A percentile compares a stretch with the other conserved stretches of the same genome.
These are phyloP conservation scores for Aphelocoma californica DNA, from an alignment of 2,797 vertebrate species.

Conservation along the genomic window DNA sequence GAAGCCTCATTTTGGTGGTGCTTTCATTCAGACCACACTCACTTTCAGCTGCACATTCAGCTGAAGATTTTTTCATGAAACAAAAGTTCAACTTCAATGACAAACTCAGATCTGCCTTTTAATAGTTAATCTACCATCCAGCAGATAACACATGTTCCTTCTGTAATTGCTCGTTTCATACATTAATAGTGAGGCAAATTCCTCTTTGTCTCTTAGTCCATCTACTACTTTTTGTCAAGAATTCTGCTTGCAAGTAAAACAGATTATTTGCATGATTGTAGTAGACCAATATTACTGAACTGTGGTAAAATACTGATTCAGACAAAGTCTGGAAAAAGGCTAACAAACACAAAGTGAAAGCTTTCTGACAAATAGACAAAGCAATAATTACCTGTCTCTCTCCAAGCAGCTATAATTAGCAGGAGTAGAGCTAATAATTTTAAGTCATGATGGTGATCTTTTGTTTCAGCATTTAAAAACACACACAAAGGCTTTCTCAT, in stretches of 20 bases:
- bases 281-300: not conserved
- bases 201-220: not conserved
- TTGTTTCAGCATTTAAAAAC: not conserved
- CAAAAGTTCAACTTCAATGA: not conserved
- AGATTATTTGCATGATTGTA: not conserved
- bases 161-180: not conserved
- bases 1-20: not conserved
- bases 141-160: not conserved
- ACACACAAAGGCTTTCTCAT: not conserved
- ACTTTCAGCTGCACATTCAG: not conserved
- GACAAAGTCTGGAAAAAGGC: not conserved
- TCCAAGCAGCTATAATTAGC: slow-evolving; percentile 18
- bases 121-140: not conserved
- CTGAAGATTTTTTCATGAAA: not conserved
- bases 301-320: not conserved
- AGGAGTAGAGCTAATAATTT: slow-evolving; percentile 2
- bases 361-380: slow-evolving; percentile 39
- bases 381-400: slow-evolving; percentile 25
- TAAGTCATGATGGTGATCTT: not conserved
- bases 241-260: not conserved
- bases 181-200: not conserved
- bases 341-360: not conserved
- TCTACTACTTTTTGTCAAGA: not conserved
- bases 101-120: not conserved
- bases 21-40: not conserved